phyloP scores from a whole-genome alignment of 1,140 invertebrate species.

The Drosophila varians region DNA sequence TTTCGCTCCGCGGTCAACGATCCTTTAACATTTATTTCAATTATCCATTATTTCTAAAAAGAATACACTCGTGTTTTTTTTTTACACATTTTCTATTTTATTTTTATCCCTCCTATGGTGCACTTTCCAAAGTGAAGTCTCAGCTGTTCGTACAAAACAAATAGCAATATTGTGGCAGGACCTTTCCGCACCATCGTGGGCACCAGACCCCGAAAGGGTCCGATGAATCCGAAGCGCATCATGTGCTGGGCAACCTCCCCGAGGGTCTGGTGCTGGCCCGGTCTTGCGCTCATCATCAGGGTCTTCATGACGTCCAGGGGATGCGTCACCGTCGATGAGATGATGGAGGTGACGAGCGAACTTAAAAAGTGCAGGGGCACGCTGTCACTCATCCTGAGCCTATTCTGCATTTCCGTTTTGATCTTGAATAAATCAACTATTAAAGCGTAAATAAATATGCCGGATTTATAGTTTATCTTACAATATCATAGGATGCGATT shows the following conservation, averaged over 20 bases:
- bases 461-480: constrained; percentile 5
- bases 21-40: neutral
- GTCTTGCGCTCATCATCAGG: constrained; percentile 44
- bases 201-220: constrained; percentile 34
- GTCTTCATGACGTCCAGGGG: constrained; percentile 54
- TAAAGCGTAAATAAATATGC: neutral
- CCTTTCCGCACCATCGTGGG: constrained; percentile 38
- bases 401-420: constrained; percentile 7
- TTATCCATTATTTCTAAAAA: neutral
- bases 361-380: constrained; percentile 29
- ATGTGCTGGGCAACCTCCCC: constrained; percentile 13
- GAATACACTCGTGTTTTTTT: neutral
- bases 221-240: constrained; percentile 37
- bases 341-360: constrained; percentile 30
- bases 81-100: neutral
- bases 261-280: constrained; percentile 9
- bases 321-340: constrained; percentile 33
- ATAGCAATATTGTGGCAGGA: constrained; percentile 39
- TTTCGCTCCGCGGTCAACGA: constrained; percentile 37
- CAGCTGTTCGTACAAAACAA: constrained; percentile 51
- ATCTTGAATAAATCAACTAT: constrained; percentile 1
- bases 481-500: constrained; percentile 96
- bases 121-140: constrained; percentile 36
- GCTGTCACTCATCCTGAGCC: constrained; percentile 17
- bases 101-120: constrained; percentile 3